These are phyloP conservation scores for Campylomormyrus tamandua DNA, from an alignment of 2,113 vertebrate species.

Conservation along the genomic window DNA sequence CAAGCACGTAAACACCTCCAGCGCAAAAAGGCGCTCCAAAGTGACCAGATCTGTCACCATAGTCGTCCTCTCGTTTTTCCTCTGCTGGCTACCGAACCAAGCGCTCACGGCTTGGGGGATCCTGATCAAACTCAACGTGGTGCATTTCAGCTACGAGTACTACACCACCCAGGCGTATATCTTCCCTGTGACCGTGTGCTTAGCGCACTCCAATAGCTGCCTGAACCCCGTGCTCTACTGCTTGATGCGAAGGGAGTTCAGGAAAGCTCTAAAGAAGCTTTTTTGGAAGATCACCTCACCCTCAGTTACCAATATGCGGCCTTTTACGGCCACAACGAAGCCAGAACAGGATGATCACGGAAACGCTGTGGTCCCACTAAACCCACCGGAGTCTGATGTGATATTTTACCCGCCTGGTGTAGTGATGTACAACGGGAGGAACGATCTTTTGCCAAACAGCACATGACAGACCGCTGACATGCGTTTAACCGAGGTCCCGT, in stretches of 20 bases:
- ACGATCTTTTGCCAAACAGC: slow-evolving; percentile 68
- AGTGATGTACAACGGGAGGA: slow-evolving; percentile 67
- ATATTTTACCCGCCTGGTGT: slow-evolving; percentile 76
- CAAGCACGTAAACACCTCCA: slow-evolving; percentile 63
- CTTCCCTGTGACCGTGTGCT: slow-evolving; percentile 86
- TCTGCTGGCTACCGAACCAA: slow-evolving; percentile 96
- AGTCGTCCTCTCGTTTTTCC: slow-evolving; percentile 85
- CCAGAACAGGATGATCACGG: slow-evolving; percentile 70
- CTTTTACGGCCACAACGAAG: slow-evolving; percentile 76
- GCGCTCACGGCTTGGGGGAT: slow-evolving; percentile 88
- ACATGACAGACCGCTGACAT: slow-evolving; percentile 36
- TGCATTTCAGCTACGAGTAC: slow-evolving; percentile 82
- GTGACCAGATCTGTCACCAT: slow-evolving; percentile 89
- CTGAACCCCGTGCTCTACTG: slow-evolving; percentile 92
- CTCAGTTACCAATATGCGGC: slow-evolving; percentile 68
- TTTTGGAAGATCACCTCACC: slow-evolving; percentile 80
- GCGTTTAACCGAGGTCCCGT: background rate
- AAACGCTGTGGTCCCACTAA: slow-evolving; percentile 46
- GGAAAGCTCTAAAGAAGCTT: slow-evolving; percentile 79
- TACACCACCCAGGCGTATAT: slow-evolving; percentile 84
- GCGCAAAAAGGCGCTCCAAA: slow-evolving; percentile 77
- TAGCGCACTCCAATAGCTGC: slow-evolving; percentile 96
- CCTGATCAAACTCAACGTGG: slow-evolving; percentile 85
- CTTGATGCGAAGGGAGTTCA: slow-evolving; percentile 86
- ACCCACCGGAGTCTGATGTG: slow-evolving; percentile 47